Base-by-base conservation (phyloP, 2,797 vertebrate genomes). In the Anabacerthia variegaticeps region DNA sequence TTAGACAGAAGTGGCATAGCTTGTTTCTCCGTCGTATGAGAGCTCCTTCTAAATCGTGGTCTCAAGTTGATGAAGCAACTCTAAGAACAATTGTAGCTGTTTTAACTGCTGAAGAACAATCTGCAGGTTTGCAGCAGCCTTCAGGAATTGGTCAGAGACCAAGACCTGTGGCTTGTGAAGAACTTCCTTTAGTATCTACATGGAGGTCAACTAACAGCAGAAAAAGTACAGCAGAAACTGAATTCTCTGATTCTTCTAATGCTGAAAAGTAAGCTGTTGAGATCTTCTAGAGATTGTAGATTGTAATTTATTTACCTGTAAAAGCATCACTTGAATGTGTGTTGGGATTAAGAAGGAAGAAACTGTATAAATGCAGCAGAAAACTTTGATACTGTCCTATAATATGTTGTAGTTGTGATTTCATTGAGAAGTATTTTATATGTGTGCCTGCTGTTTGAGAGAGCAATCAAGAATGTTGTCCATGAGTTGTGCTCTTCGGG, bases 141-240 rank as follows among this genome's bases (percentile, higher is more conserved):
- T 98, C 98, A n/a, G 99, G 99, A 71, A 99, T 99, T 87, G 99
- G 99, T 41, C 99, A 99, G 97, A 98, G 99, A 88, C 99, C 99
- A 77, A 98, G 98, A 71, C 98, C 98, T 56, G 96, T 98, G 96
- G 97, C 97, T 94, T 98, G 97, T 89, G 98, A 98, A 90, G 98
- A 98, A 58, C 95, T 91, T 92, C 96, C 96, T 67, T 92, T 97
- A 54, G 88, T 95, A 28, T 96, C 98, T 30, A 90, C 97, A 7
- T 98, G 98, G 98, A 98, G 74, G 52, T 96, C 96, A 86, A 85
- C 94, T 68, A 97, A 95, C 82, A 98, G 95, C 21, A 97, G 96
- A 51, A 98, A 96, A 93, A 97, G 88, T 93, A 93, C 93, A 51
- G 79, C 95, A 83, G 98, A 98, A 92, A 51, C 87, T 30, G 98